Conservation (phyloP, 1,140 invertebrate genomes). For the Geopemphigus sp. region DNA sequence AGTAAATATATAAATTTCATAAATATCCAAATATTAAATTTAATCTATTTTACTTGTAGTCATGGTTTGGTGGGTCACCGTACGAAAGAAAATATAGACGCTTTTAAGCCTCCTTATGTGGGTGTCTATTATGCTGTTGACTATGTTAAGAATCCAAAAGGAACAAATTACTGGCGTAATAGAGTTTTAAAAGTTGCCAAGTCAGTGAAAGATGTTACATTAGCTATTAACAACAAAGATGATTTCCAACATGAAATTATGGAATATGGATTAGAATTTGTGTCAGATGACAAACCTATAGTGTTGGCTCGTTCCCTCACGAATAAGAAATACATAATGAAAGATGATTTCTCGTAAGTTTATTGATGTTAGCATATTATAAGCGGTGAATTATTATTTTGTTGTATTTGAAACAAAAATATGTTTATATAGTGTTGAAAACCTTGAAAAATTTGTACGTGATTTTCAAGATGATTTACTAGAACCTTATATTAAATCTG, state of each 20-base stretch:
- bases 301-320: slow-evolving; percentile 77
- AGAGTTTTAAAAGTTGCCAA: slow-evolving; percentile 92
- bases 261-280: slow-evolving; percentile 87
- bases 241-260: slow-evolving; percentile 92
- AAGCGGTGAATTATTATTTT: slow-evolving; percentile 21
- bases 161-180: slow-evolving; percentile 98
- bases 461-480: slow-evolving; percentile 79
- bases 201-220: slow-evolving; percentile 74
- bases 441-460: slow-evolving; percentile 83
- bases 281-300: slow-evolving; percentile 85
- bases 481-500: slow-evolving; percentile 94
- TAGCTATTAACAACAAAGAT: slow-evolving; percentile 88
- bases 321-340: slow-evolving; percentile 87
- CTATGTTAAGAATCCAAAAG: slow-evolving; percentile 94
- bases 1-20: slow-evolving; percentile 64
- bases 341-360: slow-evolving; percentile 81
- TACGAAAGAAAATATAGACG: slow-evolving; percentile 75
- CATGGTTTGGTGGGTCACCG: slow-evolving; percentile 90
- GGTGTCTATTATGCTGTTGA: slow-evolving; percentile 94
- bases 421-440: slow-evolving; percentile 69
- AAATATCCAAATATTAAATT: not conserved
- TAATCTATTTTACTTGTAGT: slow-evolving; percentile 57
- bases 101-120: slow-evolving; percentile 87
- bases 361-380: slow-evolving; percentile 13
- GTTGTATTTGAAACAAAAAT: not conserved